These are phyloP conservation scores for Dryobota labecula DNA, from an alignment of 2,888 invertebrate species.

Conservation along the genomic window DNA sequence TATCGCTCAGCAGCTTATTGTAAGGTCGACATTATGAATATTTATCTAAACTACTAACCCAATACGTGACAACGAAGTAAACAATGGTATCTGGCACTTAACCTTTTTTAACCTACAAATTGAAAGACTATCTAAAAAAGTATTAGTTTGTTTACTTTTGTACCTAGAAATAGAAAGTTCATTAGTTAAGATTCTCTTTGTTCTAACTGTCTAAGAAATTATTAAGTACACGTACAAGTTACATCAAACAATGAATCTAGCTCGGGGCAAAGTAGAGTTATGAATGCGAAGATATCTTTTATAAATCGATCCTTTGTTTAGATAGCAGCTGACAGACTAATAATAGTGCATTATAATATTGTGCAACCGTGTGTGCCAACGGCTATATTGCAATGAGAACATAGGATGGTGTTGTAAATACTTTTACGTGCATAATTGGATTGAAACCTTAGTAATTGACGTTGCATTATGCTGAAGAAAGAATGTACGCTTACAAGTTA, in stretches of 20 bases:
- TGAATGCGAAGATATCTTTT: conserved; percentile 53
- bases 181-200: conserved; percentile 42
- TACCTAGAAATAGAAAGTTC: conserved; percentile 45
- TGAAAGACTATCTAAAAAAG: conserved; percentile 13
- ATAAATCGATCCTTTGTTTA: conserved; percentile 60
- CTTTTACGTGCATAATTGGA: conserved; percentile 69
- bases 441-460: conserved; percentile 69
- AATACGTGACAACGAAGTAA: conserved; percentile 19
- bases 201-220: conserved; percentile 41
- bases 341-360: conserved; percentile 67
- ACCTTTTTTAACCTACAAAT: conserved; percentile 14
- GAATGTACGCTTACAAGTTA: conserved; percentile 38
- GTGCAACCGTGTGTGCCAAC: conserved; percentile 57
- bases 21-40: conserved; percentile 36
- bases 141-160: neutral
- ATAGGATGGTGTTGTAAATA: conserved; percentile 62
- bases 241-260: conserved; percentile 50
- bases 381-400: conserved; percentile 49
- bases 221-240: conserved; percentile 43
- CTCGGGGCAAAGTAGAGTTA: conserved; percentile 41
- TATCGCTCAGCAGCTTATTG: conserved; percentile 38
- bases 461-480: conserved; percentile 56
- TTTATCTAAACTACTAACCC: conserved; percentile 47
- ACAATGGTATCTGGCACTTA: conserved; percentile 15
- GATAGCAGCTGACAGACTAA: conserved; percentile 64